These are phyloP conservation scores for Numenius arquata DNA, from an alignment of 2,113 vertebrate genomes.

Conservation along the genomic window DNA sequence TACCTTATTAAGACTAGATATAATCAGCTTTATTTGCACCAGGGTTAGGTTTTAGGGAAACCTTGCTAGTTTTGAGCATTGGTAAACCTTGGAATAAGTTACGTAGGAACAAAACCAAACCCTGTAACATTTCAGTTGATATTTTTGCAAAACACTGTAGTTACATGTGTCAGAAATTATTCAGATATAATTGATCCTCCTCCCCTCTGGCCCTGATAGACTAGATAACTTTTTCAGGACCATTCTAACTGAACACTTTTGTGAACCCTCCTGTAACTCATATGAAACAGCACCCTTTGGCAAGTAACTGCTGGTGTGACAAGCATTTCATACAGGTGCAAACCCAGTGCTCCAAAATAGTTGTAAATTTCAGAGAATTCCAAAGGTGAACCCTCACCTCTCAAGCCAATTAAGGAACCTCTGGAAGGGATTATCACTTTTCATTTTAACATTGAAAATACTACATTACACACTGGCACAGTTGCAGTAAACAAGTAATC, in stretches of 20 bases:
- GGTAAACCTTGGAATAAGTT: not conserved
- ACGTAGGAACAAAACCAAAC: not conserved
- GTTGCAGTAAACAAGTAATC: not conserved
- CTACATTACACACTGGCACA: not conserved
- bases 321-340: not conserved
- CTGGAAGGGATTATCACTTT: not conserved
- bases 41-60: not conserved
- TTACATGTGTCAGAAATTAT: not conserved
- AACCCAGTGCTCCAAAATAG: not conserved
- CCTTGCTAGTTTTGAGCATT: not conserved
- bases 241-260: not conserved
- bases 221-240: not conserved
- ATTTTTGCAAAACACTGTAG: not conserved
- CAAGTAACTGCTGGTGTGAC: not conserved
- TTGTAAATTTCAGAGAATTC: not conserved
- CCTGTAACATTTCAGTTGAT: not conserved
- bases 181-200: not conserved
- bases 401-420: not conserved
- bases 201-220: not conserved
- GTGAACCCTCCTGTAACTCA: not conserved
- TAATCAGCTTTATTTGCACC: not conserved
- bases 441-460: not conserved
- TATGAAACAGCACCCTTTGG: not conserved
- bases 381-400: not conserved
- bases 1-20: not conserved